Conservation (phyloP, 2,888 invertebrate species). For the Cantharis flavilabris region DNA sequence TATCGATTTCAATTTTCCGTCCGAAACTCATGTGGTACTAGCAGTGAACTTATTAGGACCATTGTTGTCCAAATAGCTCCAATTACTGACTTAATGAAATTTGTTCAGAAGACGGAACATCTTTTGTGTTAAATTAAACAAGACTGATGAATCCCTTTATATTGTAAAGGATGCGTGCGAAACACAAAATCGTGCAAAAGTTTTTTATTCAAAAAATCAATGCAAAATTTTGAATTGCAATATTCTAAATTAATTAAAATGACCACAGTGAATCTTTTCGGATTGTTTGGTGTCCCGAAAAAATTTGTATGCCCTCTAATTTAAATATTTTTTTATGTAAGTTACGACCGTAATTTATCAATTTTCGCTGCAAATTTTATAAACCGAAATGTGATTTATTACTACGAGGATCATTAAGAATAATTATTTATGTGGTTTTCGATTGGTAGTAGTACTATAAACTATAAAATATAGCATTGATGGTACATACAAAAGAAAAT, state of each 20-base stretch:
- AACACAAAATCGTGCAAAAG: not conserved
- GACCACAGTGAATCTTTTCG: not conserved
- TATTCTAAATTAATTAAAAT: not conserved
- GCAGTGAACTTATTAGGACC: not conserved
- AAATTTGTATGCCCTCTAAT: not conserved
- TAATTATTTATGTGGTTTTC: not conserved
- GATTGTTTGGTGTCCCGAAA: not conserved
- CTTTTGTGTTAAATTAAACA: not conserved
- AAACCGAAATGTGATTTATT: not conserved
- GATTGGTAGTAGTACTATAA: not conserved
- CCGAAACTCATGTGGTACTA: not conserved
- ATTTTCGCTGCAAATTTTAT: not conserved
- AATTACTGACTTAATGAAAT: not conserved
- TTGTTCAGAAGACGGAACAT: not conserved
- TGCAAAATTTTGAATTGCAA: not conserved
- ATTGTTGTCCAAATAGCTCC: not conserved
- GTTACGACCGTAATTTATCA: not conserved
- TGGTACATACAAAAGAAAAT: constrained; percentile 10
- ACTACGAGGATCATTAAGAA: not conserved
- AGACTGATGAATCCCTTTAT: not conserved
- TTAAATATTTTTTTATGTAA: not conserved
- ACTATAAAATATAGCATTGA: constrained; percentile 9
- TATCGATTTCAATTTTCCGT: not conserved
- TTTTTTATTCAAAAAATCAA: not conserved
- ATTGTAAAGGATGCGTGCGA: not conserved